phyloP scores from a whole-genome alignment of 2,113 vertebrate species.

The Cyanistes caeruleus region DNA sequence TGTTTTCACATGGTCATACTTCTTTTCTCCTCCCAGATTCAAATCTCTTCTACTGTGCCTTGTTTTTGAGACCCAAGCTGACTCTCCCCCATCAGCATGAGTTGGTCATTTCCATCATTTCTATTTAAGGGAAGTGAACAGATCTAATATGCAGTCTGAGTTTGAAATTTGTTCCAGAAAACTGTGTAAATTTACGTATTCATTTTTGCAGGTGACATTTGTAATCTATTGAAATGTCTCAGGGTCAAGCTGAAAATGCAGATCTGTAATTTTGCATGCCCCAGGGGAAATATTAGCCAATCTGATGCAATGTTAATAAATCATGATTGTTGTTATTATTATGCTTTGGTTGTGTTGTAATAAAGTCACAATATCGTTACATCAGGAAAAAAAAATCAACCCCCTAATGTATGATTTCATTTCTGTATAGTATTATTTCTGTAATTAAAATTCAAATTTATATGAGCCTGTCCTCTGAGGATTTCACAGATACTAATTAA shows the following conservation, averaged over 20 bases:
- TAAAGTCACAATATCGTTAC: background rate
- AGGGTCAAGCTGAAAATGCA: background rate
- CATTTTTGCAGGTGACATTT: constrained; percentile 39
- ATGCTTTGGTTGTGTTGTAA: constrained; percentile 1
- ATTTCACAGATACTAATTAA: constrained; percentile 34
- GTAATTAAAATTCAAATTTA: constrained; percentile 43
- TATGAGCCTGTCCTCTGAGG: background rate
- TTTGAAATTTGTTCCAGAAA: constrained; percentile 12
- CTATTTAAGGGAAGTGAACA: constrained; percentile 47
- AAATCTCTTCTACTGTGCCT: background rate
- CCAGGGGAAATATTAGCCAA: background rate
- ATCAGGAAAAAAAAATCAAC: background rate
- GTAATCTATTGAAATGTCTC: background rate
- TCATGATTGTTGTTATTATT: background rate
- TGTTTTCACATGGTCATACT: background rate
- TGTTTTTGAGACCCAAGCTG: background rate
- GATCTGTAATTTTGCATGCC: background rate
- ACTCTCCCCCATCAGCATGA: background rate
- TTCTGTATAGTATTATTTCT: constrained; percentile 7
- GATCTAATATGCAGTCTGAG: background rate
- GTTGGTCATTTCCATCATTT: background rate
- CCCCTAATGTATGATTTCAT: constrained; percentile 19
- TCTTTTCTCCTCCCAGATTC: background rate
- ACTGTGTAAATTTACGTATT: background rate
- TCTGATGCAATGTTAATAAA: constrained; percentile 40